Conservation (phyloP, 2,797 vertebrate genomes). For the Dermochelys coriacea region DNA sequence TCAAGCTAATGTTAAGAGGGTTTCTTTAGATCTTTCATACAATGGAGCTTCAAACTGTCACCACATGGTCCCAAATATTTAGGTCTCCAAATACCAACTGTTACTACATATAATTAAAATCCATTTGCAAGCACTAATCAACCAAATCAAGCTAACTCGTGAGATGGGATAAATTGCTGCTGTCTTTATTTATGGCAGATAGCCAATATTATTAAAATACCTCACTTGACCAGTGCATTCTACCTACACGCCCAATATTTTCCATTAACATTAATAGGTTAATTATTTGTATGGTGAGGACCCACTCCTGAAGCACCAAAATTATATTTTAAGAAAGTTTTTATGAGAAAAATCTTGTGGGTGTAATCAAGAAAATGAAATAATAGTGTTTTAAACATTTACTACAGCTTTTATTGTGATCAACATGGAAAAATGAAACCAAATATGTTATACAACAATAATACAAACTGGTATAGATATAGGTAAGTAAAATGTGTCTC, state of each 20-base stretch:
- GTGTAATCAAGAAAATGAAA: background rate
- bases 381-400: background rate
- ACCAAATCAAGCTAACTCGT: conserved; percentile 20
- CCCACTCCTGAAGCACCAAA: background rate
- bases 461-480: background rate
- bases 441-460: background rate
- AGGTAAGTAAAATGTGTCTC: background rate
- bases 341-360: background rate
- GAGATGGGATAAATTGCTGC: conserved; percentile 46
- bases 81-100: conserved; percentile 61
- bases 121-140: conserved; percentile 49
- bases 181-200: conserved; percentile 24
- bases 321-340: background rate
- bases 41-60: conserved; percentile 35
- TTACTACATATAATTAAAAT: conserved; percentile 58
- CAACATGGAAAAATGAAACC: background rate
- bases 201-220: conserved; percentile 33
- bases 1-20: background rate
- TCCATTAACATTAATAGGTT: background rate
- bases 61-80: conserved; percentile 63
- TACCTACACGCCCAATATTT: background rate
- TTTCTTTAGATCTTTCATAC: conserved; percentile 32
- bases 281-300: background rate
- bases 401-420: background rate
- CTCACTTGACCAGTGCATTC: conserved; percentile 30